These are phyloP conservation scores for Lissonota sp. DNA, from an alignment of 2,888 invertebrate species.

Conservation along the genomic window DNA sequence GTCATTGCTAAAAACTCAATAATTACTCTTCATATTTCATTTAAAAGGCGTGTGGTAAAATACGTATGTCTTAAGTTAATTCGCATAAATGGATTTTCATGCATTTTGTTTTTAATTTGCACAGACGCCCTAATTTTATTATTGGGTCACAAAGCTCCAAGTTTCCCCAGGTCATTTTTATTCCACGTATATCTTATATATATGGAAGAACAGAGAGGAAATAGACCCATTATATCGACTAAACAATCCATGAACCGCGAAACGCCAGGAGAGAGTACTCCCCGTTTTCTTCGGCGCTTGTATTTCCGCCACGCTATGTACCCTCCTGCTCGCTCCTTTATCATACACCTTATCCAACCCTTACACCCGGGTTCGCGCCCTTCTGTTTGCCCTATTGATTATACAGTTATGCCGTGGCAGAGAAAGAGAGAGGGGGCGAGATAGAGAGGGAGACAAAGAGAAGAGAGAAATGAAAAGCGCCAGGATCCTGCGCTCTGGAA, in stretches of 20 bases:
- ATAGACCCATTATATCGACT: conserved; percentile 70
- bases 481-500: conserved; percentile 5
- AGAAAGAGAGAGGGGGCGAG: conserved; percentile 53
- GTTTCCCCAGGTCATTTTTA: conserved; percentile 52
- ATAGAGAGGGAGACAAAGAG: conserved; percentile 36
- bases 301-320: conserved; percentile 60
- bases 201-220: conserved; percentile 38
- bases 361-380: conserved; percentile 70
- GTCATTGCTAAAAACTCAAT: no score
- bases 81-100: no score
- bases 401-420: conserved; percentile 73
- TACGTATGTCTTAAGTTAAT: no score
- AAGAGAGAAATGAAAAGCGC: not conserved
- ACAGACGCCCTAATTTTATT: conserved; percentile 34
- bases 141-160: conserved; percentile 52
- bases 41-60: no score
- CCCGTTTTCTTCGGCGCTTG: conserved; percentile 6
- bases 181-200: not conserved
- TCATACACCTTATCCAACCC: conserved; percentile 61
- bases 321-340: conserved; percentile 54
- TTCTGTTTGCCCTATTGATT: conserved; percentile 77
- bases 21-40: no score
- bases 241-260: conserved; percentile 67
- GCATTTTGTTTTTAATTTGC: no score
- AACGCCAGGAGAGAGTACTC: conserved; percentile 58